Base-by-base conservation (phyloP, 2,797 vertebrate genomes). In the Bovichtus variegatus region DNA sequence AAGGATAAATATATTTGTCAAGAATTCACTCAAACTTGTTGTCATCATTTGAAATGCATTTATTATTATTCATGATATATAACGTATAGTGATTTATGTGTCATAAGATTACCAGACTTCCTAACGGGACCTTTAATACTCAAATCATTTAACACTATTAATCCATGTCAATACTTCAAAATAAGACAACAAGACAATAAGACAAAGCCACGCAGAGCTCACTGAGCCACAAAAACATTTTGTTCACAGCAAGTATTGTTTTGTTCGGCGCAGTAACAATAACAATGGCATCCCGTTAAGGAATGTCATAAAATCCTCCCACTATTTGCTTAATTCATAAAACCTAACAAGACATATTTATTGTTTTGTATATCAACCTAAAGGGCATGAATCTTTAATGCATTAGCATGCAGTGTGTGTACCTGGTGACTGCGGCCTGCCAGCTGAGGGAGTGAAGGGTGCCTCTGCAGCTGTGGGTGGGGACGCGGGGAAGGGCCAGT, bases 341-440 rank as follows among this genome's bases (percentile, higher is more conserved):
- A 74, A 23, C 25, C 71, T 54, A 71, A 76, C 49, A 57, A 78
- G 53, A 67, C 43, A 76, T 50, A 74, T 51, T 74, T 23, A 41
- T 10, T 12, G 19, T 9, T 19, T 34, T 38, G 27, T 43, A 50
- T 60, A 21, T 41, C 15, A 54, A 51, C 15, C 34, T 38, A 13
- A 63, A 53, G 16, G 25, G 47, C 18, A 57, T 19, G 3, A 59
- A 60, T 64, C 9, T 50, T 18, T 53, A 29, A 53, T 31, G 6
- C 60, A 73, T 55, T 16, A 60, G 49, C 54, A 18, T 41, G 29
- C 29, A 27, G n/a, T n/a, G n/a, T n/a, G n/a, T 21, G 29, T 84
- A 99, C 98, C 97, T 98, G 89, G 93, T 95, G 8, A 99, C 86
- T 47, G 96, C 93, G 2, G 88, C 84, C 57, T 96, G 97, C 97